These are phyloP conservation scores for Calidris pygmaea DNA, from an alignment of 2,113 vertebrate species.

Conservation along the genomic window DNA sequence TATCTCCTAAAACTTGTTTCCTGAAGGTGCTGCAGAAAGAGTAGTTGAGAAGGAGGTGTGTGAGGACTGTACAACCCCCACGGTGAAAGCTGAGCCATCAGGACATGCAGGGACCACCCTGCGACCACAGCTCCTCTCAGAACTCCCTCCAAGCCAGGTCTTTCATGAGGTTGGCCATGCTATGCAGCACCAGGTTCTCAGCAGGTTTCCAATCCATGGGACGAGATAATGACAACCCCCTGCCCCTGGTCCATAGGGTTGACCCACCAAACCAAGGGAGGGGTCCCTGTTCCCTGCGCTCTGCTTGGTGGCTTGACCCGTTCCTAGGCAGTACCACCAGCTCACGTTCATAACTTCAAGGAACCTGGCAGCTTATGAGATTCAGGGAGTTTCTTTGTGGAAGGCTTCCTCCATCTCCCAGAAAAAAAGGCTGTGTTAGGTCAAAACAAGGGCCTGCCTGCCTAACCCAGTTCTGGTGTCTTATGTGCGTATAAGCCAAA, in stretches of 20 bases:
- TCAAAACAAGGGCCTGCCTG: background rate
- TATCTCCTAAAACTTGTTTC: background rate
- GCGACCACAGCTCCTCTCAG: background rate
- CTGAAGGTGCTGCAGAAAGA: rapidly evolving
- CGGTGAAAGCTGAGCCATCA: background rate
- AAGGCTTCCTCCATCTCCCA: background rate
- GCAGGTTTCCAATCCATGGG: background rate
- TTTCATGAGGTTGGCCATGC: background rate
- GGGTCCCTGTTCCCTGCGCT: background rate
- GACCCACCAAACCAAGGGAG: background rate
- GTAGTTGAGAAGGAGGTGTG: background rate
- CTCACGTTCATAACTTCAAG: background rate
- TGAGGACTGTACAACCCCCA: background rate
- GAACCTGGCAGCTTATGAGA: background rate
- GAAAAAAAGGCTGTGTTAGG: background rate
- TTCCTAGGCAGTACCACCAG: background rate
- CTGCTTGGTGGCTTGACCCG: background rate
- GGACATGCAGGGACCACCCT: rapidly evolving
- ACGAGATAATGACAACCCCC: background rate
- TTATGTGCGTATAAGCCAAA: background rate
- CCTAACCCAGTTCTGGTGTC: background rate
- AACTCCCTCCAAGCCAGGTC: background rate
- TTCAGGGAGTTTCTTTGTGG: background rate
- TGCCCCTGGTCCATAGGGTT: background rate
- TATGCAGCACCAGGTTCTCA: background rate